phyloP scores from a whole-genome alignment of 2,797 vertebrate species.

The Catharus ustulatus region DNA sequence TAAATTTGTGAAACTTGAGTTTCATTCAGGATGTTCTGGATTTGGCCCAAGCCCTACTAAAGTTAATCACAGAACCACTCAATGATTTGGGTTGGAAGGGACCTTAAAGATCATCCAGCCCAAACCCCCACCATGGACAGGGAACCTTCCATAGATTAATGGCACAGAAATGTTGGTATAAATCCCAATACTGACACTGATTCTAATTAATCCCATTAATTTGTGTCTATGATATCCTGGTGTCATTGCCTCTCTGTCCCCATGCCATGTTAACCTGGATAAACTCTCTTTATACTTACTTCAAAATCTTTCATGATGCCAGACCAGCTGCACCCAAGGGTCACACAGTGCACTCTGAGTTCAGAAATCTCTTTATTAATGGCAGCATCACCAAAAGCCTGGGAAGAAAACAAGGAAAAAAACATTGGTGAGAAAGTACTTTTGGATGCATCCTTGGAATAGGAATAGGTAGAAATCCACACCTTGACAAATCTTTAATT shows the following conservation, averaged over 20 bases:
- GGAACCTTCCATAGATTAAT: not conserved
- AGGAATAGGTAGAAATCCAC: not conserved
- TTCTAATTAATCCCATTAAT: not conserved
- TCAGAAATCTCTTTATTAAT: conserved; percentile 83
- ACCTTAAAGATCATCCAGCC: not conserved
- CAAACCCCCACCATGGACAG: fast-evolving
- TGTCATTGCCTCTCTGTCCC: not conserved
- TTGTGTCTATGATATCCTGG: not conserved
- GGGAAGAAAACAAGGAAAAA: conserved; percentile 6
- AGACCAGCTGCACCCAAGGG: conserved; percentile 78
- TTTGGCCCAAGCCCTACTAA: not conserved
- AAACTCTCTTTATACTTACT: conserved; percentile 46
- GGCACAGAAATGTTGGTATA: not conserved
- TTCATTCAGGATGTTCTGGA: not conserved
- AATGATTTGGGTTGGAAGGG: not conserved
- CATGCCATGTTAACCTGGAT: not conserved
- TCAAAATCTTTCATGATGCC: conserved; percentile 77
- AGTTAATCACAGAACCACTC: not conserved
- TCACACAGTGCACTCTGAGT: conserved; percentile 77
- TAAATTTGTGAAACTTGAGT: not conserved
- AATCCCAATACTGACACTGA: not conserved
- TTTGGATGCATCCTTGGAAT: not conserved
- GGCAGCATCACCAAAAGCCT: conserved; percentile 81
- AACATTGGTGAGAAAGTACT: not conserved
- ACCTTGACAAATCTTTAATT: not conserved